Conservation (phyloP, 2,888 invertebrate genomes). For the Scaptomyza flava region DNA sequence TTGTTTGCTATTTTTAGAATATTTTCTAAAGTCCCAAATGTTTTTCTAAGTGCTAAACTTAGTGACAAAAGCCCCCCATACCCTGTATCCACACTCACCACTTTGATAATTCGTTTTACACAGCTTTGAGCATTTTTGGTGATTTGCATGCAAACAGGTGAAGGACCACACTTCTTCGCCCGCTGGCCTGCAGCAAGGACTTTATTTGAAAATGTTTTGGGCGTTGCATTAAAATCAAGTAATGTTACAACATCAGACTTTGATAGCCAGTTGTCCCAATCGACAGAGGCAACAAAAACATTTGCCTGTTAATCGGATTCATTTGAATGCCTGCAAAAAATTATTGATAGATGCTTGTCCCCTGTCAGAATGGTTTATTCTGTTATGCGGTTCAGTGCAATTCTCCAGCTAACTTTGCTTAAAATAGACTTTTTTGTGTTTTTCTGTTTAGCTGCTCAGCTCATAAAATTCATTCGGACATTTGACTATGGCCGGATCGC, state of each 20-base stretch:
- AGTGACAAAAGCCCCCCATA: not conserved
- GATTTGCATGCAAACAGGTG: conserved; percentile 44
- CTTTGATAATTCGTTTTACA: conserved; percentile 59
- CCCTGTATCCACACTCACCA: not conserved
- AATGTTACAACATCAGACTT: conserved; percentile 21
- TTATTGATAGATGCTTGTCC: conserved; percentile 29
- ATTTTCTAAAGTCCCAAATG: not conserved
- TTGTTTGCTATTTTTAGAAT: too few species aligned
- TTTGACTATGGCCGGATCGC: conserved; percentile 12
- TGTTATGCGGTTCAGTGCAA: too few species aligned
- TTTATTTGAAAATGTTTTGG: conserved; percentile 31
- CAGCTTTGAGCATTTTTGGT: conserved; percentile 46
- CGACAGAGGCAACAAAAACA: not conserved
- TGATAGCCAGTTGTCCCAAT: conserved; percentile 16
- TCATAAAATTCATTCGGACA: conserved; percentile 2
- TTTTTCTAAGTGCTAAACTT: conserved; percentile 4
- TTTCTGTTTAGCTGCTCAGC: not conserved
- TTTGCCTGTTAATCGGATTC: conserved; percentile 7
- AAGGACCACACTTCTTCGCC: not conserved
- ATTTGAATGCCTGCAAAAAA: conserved; percentile 23
- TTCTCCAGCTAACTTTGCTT: not conserved
- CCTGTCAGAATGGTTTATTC: conserved; percentile 26
- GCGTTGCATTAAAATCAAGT: conserved; percentile 34
- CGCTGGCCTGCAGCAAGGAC: conserved; percentile 27
- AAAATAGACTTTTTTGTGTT: conserved; percentile 2